Conservation (phyloP, 1,140 invertebrate genomes). For the Drosophila busckii region DNA sequence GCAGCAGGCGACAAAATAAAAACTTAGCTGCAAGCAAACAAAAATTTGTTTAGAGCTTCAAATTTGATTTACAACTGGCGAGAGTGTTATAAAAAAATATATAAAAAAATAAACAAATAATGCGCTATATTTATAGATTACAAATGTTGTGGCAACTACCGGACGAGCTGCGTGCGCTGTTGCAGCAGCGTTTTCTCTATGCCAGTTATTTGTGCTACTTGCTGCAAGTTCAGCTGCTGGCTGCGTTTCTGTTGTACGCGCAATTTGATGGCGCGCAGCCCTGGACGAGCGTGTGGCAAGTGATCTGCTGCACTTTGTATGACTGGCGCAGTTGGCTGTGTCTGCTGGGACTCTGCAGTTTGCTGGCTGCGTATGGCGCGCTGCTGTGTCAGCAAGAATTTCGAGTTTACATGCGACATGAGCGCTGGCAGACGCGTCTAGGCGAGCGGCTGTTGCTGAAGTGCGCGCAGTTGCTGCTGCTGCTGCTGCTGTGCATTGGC, state of each 20-base stretch:
- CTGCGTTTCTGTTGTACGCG: conserved; percentile 3
- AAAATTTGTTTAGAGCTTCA: no score
- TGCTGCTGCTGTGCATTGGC: background rate
- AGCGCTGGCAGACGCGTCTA: no score
- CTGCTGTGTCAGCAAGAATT: conserved; percentile 27
- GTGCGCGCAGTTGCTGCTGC: background rate
- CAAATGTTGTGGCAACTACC: background rate
- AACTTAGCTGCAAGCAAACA: no score
- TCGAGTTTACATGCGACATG: no score
- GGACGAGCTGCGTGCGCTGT: background rate
- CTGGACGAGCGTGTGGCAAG: background rate
- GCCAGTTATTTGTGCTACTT: conserved; percentile 4
- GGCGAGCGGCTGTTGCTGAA: background rate
- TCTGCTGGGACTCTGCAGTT: background rate
- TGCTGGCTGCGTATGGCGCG: conserved; percentile 15
- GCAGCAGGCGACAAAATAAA: no score
- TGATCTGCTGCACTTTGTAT: background rate
- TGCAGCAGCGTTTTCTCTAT: conserved; percentile 17
- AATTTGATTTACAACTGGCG: no score
- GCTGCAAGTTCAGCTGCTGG: conserved; percentile 20
- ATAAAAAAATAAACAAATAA: no score
- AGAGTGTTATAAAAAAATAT: no score
- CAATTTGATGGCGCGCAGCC: conserved; percentile 1
- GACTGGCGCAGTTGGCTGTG: background rate
- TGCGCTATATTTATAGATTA: no score